A percentile compares a stretch with the other conserved stretches of the same genome.
Conservation (phyloP, 2,888 invertebrate genomes). For the Pristionchus exspectatus region DNA sequence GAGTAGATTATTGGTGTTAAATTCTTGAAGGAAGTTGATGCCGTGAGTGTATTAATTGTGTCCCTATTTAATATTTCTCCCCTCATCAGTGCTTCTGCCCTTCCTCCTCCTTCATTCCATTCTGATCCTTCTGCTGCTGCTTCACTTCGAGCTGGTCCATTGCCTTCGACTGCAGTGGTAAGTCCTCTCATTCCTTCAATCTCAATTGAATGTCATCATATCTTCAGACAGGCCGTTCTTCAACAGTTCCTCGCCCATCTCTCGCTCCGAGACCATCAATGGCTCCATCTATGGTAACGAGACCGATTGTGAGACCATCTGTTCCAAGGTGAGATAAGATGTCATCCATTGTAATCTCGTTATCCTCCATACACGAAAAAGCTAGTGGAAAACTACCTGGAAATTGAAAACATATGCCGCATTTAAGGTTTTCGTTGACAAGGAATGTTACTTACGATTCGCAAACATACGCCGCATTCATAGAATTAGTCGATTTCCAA, state of each 20-base stretch:
- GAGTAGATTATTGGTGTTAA: neutral
- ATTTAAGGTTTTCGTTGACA: too few relatives aligned
- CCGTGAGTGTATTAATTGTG: neutral
- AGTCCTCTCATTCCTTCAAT: neutral
- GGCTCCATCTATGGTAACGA: neutral
- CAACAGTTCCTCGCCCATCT: neutral
- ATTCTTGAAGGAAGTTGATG: neutral
- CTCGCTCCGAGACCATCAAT: neutral
- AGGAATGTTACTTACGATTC: too few relatives aligned
- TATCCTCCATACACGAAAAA: too few relatives aligned
- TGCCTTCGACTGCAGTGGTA: neutral
- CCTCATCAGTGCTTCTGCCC: neutral
- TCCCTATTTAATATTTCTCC: neutral
- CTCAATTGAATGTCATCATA: neutral
- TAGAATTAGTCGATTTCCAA: too few relatives aligned
- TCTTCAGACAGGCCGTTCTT: neutral
- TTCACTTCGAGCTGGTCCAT: neutral
- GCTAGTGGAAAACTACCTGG: too few relatives aligned
- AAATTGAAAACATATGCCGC: too few relatives aligned
- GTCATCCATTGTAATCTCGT: neutral
- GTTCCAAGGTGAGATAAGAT: neutral
- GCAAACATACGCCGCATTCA: too few relatives aligned
- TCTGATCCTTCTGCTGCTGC: conserved; percentile 15
- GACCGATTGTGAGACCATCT: neutral
- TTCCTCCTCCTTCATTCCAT: neutral